Percentiles rank a stretch among this genome's conserved stretches.
Evolutionary conservation across 2,113 vertebrate genomes (phyloP).

Genomic region (Nothobranchius furzeri): DNA sequence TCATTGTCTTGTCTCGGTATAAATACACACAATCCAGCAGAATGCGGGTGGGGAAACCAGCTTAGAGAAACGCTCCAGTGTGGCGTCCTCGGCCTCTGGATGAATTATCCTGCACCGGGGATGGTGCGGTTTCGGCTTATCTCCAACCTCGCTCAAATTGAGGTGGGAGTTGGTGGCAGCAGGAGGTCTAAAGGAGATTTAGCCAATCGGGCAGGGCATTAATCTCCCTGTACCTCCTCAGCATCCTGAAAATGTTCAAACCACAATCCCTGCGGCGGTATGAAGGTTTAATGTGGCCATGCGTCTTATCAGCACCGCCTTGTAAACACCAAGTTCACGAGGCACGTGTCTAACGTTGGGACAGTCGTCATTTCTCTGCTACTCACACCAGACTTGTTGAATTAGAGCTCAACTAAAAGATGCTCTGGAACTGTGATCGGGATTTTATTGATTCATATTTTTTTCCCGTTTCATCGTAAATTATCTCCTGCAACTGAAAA

Average conservation of each 20-base stretch:
- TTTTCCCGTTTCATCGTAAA: too few relatives aligned
- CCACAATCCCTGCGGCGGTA: constrained; percentile 26
- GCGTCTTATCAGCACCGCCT: constrained; percentile 26
- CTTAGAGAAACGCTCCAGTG: constrained; percentile 9
- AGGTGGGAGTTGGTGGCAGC: constrained; percentile 70
- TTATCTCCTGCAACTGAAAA: too few relatives aligned
- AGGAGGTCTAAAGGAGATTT: constrained; percentile 72
- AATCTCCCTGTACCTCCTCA: constrained; percentile 56
- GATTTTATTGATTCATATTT: too few relatives aligned
- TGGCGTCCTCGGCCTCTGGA: constrained; percentile 49
- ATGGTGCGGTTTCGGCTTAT: constrained; percentile 50
- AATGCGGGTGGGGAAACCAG: constrained; percentile 13
- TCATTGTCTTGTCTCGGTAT: neutral
- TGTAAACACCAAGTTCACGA: constrained; percentile 13
- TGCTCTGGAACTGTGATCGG: too few relatives aligned
- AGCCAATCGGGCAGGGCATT: constrained; percentile 61
- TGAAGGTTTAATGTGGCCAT: constrained; percentile 46
- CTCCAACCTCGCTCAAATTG: constrained; percentile 73
- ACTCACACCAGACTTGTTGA: neutral
- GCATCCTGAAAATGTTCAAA: constrained; percentile 27
- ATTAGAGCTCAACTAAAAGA: neutral
- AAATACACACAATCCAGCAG: constrained; percentile 6
- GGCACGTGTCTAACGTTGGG: neutral
- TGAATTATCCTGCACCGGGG: constrained; percentile 61
- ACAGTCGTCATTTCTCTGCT: constrained; percentile 10